phyloP scores from a whole-genome alignment of 2,113 vertebrate species.

The Plectropomus leopardus region DNA sequence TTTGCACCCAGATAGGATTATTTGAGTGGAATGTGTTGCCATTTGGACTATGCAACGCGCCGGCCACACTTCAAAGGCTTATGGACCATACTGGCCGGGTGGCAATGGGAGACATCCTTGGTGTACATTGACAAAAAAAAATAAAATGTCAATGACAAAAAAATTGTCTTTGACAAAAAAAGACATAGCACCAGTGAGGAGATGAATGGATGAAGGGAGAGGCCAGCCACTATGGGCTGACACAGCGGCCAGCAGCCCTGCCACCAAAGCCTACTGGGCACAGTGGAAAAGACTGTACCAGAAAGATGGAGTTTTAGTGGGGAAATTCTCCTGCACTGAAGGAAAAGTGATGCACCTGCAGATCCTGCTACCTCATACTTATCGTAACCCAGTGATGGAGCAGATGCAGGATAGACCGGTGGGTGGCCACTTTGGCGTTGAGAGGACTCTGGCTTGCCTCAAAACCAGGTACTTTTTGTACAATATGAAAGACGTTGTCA shows the following conservation, averaged over 20 bases:
- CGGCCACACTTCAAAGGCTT: not conserved
- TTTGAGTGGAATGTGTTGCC: conserved; percentile 6
- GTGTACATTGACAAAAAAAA: too few relatives aligned
- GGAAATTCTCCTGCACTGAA: not conserved
- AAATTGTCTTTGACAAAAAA: not conserved
- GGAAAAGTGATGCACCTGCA: not conserved
- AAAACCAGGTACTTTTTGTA: not conserved
- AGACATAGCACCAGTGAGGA: not conserved
- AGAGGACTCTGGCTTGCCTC: not conserved
- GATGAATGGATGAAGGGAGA: not conserved
- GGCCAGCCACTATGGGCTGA: not conserved
- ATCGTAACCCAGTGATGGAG: not conserved
- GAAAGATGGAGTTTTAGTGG: not conserved
- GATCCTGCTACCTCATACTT: not conserved
- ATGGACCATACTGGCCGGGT: not conserved
- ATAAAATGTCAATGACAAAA: too few relatives aligned
- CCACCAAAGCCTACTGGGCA: not conserved
- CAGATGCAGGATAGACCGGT: not conserved
- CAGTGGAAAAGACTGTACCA: not conserved
- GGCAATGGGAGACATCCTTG: too few relatives aligned
- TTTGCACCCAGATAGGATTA: not conserved
- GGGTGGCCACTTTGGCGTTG: not conserved
- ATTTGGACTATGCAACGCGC: not conserved
- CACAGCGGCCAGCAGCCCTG: not conserved
- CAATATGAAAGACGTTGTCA: not conserved